Evolutionary conservation across 2,888 invertebrate species (phyloP).

Genomic region (Allygus modestus): DNA sequence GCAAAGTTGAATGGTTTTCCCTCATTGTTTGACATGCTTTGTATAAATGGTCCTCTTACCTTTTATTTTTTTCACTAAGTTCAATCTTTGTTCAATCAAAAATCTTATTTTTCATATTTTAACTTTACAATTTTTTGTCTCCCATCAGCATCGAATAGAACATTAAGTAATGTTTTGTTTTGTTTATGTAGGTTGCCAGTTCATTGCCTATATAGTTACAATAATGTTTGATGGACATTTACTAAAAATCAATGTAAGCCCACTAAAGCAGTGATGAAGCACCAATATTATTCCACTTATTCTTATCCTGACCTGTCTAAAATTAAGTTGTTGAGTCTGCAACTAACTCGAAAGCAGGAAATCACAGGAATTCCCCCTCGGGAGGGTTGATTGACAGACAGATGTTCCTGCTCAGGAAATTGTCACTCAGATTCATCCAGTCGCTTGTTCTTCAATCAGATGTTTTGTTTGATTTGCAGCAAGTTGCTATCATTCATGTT

Average conservation of each 20-base stretch:
- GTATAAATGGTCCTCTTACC: not conserved
- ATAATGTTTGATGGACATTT: no score
- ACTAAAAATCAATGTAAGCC: no score
- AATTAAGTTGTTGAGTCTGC: not conserved
- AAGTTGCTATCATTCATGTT: not conserved
- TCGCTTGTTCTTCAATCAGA: conserved; percentile 11
- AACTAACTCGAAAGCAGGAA: not conserved
- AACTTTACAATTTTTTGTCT: no score
- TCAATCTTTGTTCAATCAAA: no score
- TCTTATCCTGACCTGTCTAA: not conserved
- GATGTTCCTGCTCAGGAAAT: conserved; percentile 26
- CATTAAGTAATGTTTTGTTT: no score
- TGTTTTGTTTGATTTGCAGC: not conserved
- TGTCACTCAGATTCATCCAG: conserved; percentile 23
- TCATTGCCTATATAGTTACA: no score
- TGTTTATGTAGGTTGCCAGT: no score
- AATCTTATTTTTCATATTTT: no score
- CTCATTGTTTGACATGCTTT: not conserved
- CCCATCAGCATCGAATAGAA: no score
- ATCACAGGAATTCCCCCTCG: not conserved
- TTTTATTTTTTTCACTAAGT: not conserved
- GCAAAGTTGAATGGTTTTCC: not conserved
- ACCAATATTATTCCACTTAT: not conserved
- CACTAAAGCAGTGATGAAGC: not conserved
- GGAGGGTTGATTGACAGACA: conserved; percentile 3